These are phyloP conservation scores for Lycaon pictus DNA, from an alignment of 2,113 vertebrate genomes.

Conservation along the genomic window DNA sequence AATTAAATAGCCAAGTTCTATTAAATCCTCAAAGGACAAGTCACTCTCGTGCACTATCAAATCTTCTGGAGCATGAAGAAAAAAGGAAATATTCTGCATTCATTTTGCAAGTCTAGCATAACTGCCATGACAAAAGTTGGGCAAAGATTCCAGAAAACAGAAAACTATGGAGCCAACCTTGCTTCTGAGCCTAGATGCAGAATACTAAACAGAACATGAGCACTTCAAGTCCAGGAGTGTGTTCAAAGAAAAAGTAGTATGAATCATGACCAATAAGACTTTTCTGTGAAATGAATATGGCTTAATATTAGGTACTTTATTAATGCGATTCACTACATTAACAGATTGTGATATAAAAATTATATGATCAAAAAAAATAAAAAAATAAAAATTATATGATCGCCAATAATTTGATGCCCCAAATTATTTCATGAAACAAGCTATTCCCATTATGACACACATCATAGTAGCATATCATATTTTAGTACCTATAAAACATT, in stretches of 20 bases:
- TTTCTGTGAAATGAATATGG: conserved; percentile 39
- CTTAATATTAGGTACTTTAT: conserved; percentile 32
- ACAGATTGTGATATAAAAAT: conserved; percentile 47
- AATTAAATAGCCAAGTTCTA: conserved; percentile 30
- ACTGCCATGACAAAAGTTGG: conserved; percentile 33
- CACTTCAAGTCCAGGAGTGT: conserved; percentile 19
- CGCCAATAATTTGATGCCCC: neutral
- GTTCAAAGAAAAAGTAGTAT: conserved; percentile 58
- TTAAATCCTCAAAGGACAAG: neutral
- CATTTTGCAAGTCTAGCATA: neutral
- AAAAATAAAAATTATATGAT: conserved; percentile 44
- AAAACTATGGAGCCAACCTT: conserved; percentile 20
- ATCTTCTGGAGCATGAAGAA: neutral
- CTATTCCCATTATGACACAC: neutral
- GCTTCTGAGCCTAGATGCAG: neutral
- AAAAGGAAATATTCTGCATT: neutral
- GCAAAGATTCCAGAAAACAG: conserved; percentile 2
- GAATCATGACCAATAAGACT: neutral
- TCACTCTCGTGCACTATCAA: neutral
- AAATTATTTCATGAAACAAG: conserved; percentile 50
- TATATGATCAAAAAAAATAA: neutral
- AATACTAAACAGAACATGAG: conserved; percentile 55
- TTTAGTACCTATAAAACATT: conserved; percentile 48
- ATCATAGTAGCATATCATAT: neutral
- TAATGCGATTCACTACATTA: conserved; percentile 24